Conservation (phyloP, 2,797 vertebrate species). For the Enteromius viviparus region DNA sequence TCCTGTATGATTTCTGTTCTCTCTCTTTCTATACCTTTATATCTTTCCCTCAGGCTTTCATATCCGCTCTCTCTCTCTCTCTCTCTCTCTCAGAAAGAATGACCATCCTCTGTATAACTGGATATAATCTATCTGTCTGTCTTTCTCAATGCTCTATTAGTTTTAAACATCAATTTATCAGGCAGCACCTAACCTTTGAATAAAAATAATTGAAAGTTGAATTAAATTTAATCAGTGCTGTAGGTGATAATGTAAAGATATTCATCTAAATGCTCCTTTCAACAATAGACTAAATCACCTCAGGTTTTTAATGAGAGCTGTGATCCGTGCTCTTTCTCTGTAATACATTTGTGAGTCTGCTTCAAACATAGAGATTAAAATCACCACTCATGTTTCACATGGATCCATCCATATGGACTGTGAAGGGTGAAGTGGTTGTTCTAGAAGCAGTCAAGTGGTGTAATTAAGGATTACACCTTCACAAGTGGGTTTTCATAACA, state of each 20-base stretch:
- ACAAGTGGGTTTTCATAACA: slow-evolving; percentile 60
- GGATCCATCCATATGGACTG: slow-evolving; percentile 58
- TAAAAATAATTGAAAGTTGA: slow-evolving; percentile 20
- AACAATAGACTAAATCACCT: slow-evolving; percentile 9
- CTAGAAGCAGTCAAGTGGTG: slow-evolving; percentile 58
- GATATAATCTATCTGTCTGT: neutral
- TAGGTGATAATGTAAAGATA: slow-evolving; percentile 20
- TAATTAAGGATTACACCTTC: slow-evolving; percentile 59
- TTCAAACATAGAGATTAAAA: slow-evolving; percentile 35
- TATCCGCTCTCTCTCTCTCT: neutral
- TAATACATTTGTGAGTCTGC: slow-evolving; percentile 31
- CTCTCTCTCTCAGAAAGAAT: neutral
- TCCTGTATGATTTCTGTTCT: slow-evolving; percentile 65
- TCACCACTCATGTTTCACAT: slow-evolving; percentile 55
- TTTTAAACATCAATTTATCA: neutral
- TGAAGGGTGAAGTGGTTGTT: slow-evolving; percentile 55
- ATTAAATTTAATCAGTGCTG: slow-evolving; percentile 1
- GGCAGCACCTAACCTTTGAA: neutral
- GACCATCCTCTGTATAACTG: neutral
- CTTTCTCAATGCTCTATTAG: neutral
- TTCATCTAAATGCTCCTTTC: slow-evolving; percentile 16
- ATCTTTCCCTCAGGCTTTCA: neutral
- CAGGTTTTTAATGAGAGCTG: neutral
- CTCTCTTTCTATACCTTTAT: neutral
- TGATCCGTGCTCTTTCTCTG: slow-evolving; percentile 5